Percentiles rank a stretch among this genome's conserved stretches.
These are phyloP conservation scores for Lithobates pipiens DNA, from an alignment of 2,797 vertebrate genomes.

Conservation along the genomic window DNA sequence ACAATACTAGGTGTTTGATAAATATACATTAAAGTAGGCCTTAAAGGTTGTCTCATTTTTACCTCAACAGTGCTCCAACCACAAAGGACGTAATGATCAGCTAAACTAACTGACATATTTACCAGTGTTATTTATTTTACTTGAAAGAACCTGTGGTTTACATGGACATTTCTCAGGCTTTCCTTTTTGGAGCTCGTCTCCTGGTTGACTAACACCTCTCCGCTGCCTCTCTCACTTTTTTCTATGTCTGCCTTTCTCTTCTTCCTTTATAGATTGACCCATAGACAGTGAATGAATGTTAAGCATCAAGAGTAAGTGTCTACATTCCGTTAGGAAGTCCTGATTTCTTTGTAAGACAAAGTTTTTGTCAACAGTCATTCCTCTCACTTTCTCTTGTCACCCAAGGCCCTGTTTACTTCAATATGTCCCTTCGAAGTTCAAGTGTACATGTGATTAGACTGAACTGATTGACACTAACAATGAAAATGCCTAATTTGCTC, in stretches of 20 bases:
- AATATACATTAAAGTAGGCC: conserved; percentile 2
- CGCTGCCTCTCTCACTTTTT: conserved; percentile 30
- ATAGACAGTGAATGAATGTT: conserved; percentile 47
- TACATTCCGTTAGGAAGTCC: conserved; percentile 33
- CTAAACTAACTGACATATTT: conserved; percentile 13
- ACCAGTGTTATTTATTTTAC: conserved; percentile 18
- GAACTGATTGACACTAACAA: conserved; percentile 73
- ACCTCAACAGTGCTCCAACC: background rate
- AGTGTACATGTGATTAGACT: conserved; percentile 69
- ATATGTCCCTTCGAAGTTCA: conserved; percentile 73
- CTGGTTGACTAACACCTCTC: conserved; percentile 39
- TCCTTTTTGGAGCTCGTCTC: conserved; percentile 28
- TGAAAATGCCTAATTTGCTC: conserved; percentile 72
- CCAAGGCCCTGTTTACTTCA: conserved; percentile 72
- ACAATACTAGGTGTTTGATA: conserved; percentile 3
- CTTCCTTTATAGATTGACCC: conserved; percentile 25
- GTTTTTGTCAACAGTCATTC: conserved; percentile 55
- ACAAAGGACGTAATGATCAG: conserved; percentile 2
- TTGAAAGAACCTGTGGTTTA: conserved; percentile 42
- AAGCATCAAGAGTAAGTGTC: conserved; percentile 41
- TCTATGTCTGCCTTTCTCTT: background rate
- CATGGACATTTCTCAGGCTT: conserved; percentile 17
- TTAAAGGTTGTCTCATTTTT: conserved; percentile 4
- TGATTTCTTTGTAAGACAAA: conserved; percentile 45
- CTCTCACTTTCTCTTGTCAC: conserved; percentile 63